A percentile compares a stretch with the other conserved stretches of the same genome.
Conservation (phyloP, 2,888 invertebrate species). For the Tromatobia lineatoria region DNA sequence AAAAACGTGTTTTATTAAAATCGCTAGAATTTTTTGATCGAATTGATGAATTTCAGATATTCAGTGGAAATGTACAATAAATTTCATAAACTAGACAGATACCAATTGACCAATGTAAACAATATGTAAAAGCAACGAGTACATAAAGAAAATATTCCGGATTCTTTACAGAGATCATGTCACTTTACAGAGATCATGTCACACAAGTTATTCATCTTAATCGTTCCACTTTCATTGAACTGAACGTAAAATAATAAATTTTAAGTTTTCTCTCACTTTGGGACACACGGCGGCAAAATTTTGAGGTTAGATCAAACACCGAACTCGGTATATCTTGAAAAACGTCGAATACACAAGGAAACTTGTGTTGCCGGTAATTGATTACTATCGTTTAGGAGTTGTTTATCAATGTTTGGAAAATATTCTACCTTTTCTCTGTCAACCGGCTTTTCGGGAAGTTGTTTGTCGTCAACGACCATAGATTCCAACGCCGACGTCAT, state of each 20-base stretch:
- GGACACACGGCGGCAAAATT: constrained; percentile 13
- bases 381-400: not conserved
- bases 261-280: not conserved
- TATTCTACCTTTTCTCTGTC: constrained; percentile 94
- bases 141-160: too few relatives aligned
- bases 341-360: not conserved
- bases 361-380: not conserved
- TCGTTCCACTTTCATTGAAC: not conserved
- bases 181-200: too few relatives aligned
- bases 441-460: constrained; percentile 90
- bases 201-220: not conserved
- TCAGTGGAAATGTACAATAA: too few relatives aligned
- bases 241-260: not conserved
- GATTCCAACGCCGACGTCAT: constrained; percentile 89
- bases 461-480: constrained; percentile 93
- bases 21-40: too few relatives aligned
- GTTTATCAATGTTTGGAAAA: not conserved
- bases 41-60: too few relatives aligned
- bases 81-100: too few relatives aligned
- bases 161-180: too few relatives aligned
- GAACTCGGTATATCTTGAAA: not conserved
- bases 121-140: too few relatives aligned
- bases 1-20: too few relatives aligned
- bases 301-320: constrained; percentile 13
- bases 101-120: too few relatives aligned